Evolutionary conservation across 2,113 vertebrate genomes (phyloP).

Genomic region (Antechinus stuartii): DNA sequence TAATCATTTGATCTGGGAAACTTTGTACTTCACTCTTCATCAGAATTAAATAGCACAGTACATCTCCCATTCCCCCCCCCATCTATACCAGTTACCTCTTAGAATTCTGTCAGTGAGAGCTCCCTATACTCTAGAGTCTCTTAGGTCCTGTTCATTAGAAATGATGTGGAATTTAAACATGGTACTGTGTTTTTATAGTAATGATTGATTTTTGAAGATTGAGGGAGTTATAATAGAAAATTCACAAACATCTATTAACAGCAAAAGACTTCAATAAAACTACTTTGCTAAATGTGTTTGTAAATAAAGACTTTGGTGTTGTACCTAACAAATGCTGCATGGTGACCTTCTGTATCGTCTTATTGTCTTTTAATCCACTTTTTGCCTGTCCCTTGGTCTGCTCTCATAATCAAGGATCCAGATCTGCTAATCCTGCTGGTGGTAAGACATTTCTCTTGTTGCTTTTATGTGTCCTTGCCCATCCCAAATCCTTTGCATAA

Average conservation of each 20-base stretch:
- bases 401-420: conserved; percentile 98
- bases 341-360: conserved; percentile 86
- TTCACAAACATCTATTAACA: not conserved
- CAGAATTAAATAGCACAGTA: not conserved
- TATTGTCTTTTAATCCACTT: conserved; percentile 90
- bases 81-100: not conserved
- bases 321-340: conserved; percentile 80
- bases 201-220: not conserved
- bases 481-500: conserved; percentile 10
- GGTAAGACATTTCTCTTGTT: conserved; percentile 90
- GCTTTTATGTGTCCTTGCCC: conserved; percentile 81
- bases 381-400: conserved; percentile 93
- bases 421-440: conserved; percentile 99
- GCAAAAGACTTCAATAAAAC: not conserved
- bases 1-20: not conserved
- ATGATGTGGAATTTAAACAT: not conserved
- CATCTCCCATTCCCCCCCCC: too few relatives aligned
- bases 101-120: not conserved
- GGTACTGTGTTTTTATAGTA: not conserved
- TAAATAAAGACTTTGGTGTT: conserved; percentile 75
- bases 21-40: not conserved
- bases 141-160: not conserved
- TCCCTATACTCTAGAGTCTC: not conserved
- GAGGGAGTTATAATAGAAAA: not conserved
- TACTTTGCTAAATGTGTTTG: conserved; percentile 73